These are phyloP conservation scores for Gymnoscopelus microlampas DNA, from an alignment of 2,797 vertebrate species.

Conservation along the genomic window DNA sequence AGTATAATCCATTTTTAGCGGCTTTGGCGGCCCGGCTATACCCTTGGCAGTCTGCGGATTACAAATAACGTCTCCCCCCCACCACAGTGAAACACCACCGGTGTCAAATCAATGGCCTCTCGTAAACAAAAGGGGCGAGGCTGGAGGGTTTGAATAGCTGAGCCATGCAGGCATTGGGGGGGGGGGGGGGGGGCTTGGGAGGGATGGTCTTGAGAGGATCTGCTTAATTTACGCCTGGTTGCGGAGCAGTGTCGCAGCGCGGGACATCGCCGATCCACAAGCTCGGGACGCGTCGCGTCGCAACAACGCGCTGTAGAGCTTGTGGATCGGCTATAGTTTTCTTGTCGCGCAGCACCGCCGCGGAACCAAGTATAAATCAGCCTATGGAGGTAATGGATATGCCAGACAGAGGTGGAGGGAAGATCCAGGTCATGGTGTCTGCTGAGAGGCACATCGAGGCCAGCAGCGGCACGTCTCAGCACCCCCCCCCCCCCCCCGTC, in stretches of 20 bases:
- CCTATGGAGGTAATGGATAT: conserved; percentile 47
- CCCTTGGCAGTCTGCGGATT: conserved; percentile 41
- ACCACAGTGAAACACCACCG: conserved; percentile 30
- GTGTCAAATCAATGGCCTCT: conserved; percentile 22
- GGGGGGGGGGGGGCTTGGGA: conserved; percentile 8
- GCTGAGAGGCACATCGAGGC: conserved; percentile 58
- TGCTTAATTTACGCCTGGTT: too few relatives aligned
- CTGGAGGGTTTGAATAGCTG: conserved; percentile 40
- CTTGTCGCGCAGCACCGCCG: too few relatives aligned
- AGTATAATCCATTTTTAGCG: too few relatives aligned
- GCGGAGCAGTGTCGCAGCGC: too few relatives aligned
- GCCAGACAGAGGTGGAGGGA: conserved; percentile 50
- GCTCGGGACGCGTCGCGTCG: too few relatives aligned
- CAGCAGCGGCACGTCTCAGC: conserved; percentile 29
- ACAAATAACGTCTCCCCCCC: conserved; percentile 29
- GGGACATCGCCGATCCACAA: too few relatives aligned
- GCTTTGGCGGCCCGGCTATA: conserved; percentile 17
- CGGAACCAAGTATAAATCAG: too few relatives aligned
- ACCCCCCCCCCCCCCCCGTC: conserved; percentile 25
- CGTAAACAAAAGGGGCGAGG: conserved; percentile 41
- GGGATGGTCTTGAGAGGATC: too few relatives aligned
- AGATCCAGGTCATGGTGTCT: conserved; percentile 70
- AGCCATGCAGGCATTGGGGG: neutral
- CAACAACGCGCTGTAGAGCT: too few relatives aligned
- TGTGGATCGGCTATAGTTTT: too few relatives aligned